Base-by-base conservation (phyloP, 2,113 vertebrate genomes). In the Ivindomyrus marchei region DNA sequence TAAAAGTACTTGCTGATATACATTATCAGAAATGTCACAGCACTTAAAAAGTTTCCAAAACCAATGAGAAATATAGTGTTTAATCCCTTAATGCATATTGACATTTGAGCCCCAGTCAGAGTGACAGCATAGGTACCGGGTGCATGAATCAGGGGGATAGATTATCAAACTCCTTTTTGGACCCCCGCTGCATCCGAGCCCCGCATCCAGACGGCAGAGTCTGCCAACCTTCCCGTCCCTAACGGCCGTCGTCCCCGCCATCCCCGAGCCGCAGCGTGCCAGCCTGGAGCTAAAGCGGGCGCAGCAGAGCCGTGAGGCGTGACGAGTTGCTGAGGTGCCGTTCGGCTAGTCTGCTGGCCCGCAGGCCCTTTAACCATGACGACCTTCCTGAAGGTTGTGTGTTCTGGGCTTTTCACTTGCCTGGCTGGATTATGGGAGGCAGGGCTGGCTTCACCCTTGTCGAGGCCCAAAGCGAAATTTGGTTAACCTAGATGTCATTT, bases 121-220 rank as follows among this genome's bases (percentile, higher is more conserved):
- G 47, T 31, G 47, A 53, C 21, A 87, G 24, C 85, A 80, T 80
- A 17, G 46, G 8, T 36, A 50, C 10, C 11, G 21, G 47, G 21
- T 87, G 10, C 46, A 53, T 47, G 49, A 53, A 87, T 53, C 9
- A 39, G 27, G 19, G 85, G 2, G 49, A 31, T 31, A 36, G 10
- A 50, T 50, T 31, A 87, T 87, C 4, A 27, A 31, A 87, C 49
- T 52, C 6, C 47, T 87, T 52, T 6, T 11, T 49, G 46, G 88
- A 93, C 93, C 92, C 93, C 93, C 89, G 83, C 93, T 92, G 93
- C 84, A 36, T 90, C 89, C 53, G 88, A 89, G 87, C 90, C 87
- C 89, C 91, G 91, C 90, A 90, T 91, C 31, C 52, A 94, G 94
- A 95, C 90, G 89, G 91, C 85, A 88, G 93, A 94, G 85, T 88